Evolutionary conservation across 2,797 vertebrate species (phyloP).

Genomic region (Sebastes glaucus): DNA sequence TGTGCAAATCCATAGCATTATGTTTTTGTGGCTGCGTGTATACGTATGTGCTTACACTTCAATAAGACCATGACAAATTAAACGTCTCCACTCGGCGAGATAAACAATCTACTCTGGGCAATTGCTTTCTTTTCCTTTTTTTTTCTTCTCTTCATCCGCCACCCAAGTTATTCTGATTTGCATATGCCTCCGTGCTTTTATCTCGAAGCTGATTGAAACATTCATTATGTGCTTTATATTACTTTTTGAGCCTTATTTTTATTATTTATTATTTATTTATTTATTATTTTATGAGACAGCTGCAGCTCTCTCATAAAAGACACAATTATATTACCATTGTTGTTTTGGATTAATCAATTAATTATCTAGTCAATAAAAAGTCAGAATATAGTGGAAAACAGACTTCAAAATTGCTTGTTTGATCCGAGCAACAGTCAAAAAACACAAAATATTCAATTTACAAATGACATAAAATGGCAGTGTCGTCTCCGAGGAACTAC

Average conservation of each 20-base stretch:
- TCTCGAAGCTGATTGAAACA: conserved; percentile 19
- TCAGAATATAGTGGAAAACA: not conserved
- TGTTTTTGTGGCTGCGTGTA: not conserved
- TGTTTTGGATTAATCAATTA: conserved; percentile 13
- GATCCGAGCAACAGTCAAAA: no score
- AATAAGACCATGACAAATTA: conserved; percentile 38
- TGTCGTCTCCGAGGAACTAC: no score
- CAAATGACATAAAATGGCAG: no score
- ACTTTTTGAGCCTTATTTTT: not conserved
- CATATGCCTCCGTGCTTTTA: not conserved
- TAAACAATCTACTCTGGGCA: conserved; percentile 32
- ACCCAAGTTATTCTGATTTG: not conserved
- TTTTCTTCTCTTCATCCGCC: not conserved
- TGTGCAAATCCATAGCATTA: conserved; percentile 11
- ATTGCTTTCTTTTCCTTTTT: not conserved
- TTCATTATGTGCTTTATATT: conserved; percentile 2
- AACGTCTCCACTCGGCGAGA: conserved; percentile 26
- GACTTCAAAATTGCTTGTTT: no score
- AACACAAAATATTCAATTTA: no score
- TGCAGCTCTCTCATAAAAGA: not conserved
- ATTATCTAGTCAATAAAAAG: not conserved
- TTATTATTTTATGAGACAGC: not conserved
- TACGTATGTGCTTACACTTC: conserved; percentile 1
- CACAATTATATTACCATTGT: not conserved
- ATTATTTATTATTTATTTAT: no score